Evolutionary conservation across 37 sponge, comb jelly and placozoan species (phyloP).

Genomic region (Geodia barretti): DNA sequence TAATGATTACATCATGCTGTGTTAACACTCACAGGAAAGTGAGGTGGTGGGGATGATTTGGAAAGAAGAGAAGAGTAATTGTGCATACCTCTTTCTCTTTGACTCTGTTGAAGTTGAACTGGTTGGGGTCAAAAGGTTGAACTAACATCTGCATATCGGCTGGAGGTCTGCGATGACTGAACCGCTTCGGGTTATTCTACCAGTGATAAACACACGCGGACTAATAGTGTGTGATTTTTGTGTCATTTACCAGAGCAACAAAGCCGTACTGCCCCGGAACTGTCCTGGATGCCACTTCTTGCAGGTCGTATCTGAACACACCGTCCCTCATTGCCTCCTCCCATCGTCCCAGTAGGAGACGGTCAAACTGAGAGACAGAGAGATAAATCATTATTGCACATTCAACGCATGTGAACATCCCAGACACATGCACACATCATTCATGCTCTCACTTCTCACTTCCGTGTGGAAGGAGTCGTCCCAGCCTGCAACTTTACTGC

Average conservation of each 20-base stretch:
- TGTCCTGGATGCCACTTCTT: conserved; percentile 30
- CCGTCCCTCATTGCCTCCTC: conserved; percentile 54
- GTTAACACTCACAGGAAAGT: too few species aligned
- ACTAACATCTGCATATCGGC: conserved; percentile 38
- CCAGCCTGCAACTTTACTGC: not conserved
- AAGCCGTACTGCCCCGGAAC: conserved; percentile 60
- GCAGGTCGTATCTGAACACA: conserved; percentile 63
- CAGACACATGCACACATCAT: too few species aligned
- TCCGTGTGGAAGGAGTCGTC: not conserved
- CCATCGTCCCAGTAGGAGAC: conserved; percentile 48
- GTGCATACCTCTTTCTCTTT: conserved; percentile 39
- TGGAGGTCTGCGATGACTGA: conserved; percentile 67
- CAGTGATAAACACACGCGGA: not conserved
- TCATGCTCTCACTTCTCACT: conserved; percentile 2
- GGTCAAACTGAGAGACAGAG: conserved; percentile 76
- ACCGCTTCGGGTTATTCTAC: conserved; percentile 76
- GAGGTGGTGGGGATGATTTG: not conserved
- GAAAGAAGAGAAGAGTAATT: too few species aligned
- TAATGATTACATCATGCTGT: not conserved
- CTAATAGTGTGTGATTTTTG: not conserved
- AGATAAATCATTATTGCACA: too few species aligned
- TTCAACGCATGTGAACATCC: too few species aligned
- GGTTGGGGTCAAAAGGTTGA: conserved; percentile 64
- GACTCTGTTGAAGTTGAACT: conserved; percentile 81
- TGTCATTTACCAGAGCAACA: conserved; percentile 54